phyloP scores from a whole-genome alignment of 1,140 invertebrate genomes.

The Hycleus phaleratus region DNA sequence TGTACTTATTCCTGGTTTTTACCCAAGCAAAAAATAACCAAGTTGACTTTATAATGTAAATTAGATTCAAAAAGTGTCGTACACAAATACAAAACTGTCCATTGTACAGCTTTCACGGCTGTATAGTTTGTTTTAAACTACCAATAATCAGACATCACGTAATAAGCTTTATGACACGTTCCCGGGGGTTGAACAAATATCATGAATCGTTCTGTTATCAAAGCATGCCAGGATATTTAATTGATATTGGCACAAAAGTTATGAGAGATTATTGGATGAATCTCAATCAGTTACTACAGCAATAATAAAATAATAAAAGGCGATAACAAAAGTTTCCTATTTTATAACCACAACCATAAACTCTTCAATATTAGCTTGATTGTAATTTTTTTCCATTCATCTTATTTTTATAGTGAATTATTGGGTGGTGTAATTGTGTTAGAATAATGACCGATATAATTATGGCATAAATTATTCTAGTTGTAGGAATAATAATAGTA shows the following conservation, averaged over 20 bases:
- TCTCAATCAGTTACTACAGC: constrained; percentile 2
- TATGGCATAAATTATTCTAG: constrained; percentile 5
- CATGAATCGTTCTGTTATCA: constrained; percentile 1
- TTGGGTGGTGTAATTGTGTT: too few species aligned
- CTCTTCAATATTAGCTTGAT: too few species aligned
- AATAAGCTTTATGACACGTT: constrained; percentile 14
- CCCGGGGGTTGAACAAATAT: constrained; percentile 9
- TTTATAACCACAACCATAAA: too few species aligned
- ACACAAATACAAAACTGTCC: too few species aligned
- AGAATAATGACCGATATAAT: constrained; percentile 1
- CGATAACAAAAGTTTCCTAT: too few species aligned
- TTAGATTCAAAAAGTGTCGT: neutral
- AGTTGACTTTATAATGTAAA: constrained; percentile 12
- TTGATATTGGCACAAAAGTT: constrained; percentile 15
- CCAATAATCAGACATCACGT: constrained; percentile 14
- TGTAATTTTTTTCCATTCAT: too few species aligned
- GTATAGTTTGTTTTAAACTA: neutral
- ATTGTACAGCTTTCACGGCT: too few species aligned
- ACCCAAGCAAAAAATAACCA: too few species aligned
- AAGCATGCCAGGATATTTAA: neutral
- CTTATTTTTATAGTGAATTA: too few species aligned
- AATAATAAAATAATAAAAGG: too few species aligned
- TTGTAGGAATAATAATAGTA: neutral
- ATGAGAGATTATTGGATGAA: constrained; percentile 6
- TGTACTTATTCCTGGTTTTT: neutral